Percentiles rank a stretch among this genome's conserved stretches.
Conservation (phyloP, 2,113 vertebrate genomes). For the Myxocyprinus asiaticus region DNA sequence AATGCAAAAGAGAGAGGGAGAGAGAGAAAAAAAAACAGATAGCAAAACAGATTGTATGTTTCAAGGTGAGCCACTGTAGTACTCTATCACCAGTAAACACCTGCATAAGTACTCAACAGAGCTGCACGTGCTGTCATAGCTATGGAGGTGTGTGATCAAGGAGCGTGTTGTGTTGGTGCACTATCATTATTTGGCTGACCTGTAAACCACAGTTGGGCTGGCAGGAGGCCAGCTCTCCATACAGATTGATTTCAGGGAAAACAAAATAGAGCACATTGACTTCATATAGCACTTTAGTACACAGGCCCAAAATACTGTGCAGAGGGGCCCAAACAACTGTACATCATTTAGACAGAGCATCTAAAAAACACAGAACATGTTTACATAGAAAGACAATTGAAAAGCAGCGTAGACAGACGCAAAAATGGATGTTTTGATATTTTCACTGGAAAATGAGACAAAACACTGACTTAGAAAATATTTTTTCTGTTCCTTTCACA, state of each 20-base stretch:
- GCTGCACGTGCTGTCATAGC: slow-evolving; percentile 34
- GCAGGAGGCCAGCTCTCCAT: not conserved
- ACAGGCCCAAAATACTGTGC: not conserved
- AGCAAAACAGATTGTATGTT: not conserved
- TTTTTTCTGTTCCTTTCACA: not conserved
- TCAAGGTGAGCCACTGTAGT: slow-evolving; percentile 9
- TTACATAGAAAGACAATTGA: no score
- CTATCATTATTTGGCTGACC: slow-evolving; percentile 35
- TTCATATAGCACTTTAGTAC: not conserved
- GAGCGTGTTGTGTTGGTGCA: not conserved
- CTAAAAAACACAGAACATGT: no score
- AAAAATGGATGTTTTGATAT: no score
- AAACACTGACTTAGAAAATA: not conserved
- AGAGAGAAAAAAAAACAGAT: not conserved
- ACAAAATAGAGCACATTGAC: no score
- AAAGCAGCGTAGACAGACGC: no score
- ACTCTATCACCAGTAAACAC: slow-evolving; percentile 35
- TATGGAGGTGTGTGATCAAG: not conserved
- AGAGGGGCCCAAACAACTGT: not conserved
- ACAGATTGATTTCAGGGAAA: not conserved
- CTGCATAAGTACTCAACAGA: slow-evolving; percentile 16
- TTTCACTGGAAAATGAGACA: no score
- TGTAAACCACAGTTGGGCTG: slow-evolving; percentile 9
- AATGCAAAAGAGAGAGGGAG: not conserved
- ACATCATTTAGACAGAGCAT: not conserved